Evolutionary conservation across 2,888 invertebrate species (phyloP).

Genomic region (Tolmerus cingulatus): DNA sequence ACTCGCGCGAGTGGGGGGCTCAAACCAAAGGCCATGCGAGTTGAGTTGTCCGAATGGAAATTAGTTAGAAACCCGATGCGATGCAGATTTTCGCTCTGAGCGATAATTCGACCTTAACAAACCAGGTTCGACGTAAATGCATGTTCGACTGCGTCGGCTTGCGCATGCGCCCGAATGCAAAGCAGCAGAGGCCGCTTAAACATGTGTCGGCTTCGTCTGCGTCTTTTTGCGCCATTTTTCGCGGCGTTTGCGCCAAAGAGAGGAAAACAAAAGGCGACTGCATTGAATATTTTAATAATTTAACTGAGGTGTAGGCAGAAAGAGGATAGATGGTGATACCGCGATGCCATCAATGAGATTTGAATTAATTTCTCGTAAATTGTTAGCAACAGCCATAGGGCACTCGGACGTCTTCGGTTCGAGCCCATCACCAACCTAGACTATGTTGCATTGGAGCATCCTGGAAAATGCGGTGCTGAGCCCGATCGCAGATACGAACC

Average conservation of each 20-base stretch:
- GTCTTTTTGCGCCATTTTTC: not conserved
- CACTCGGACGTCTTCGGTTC: conserved; percentile 14
- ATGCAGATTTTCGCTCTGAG: conserved; percentile 41
- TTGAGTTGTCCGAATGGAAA: conserved; percentile 42
- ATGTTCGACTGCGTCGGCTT: conserved; percentile 31
- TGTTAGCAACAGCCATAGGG: conserved; percentile 42
- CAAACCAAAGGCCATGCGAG: not conserved
- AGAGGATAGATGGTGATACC: conserved; percentile 35
- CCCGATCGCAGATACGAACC: not conserved
- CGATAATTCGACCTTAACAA: conserved; percentile 37
- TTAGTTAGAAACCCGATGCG: conserved; percentile 32
- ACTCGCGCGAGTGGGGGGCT: not conserved
- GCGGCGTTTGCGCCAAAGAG: not conserved
- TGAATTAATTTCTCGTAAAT: conserved; percentile 45
- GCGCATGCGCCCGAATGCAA: conserved; percentile 8
- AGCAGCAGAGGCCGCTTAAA: conserved; percentile 17
- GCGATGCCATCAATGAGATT: conserved; percentile 41
- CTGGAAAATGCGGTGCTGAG: not conserved
- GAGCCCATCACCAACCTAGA: not conserved
- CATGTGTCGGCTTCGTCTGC: conserved; percentile 32
- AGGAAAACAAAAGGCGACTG: not conserved
- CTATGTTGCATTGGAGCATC: not conserved
- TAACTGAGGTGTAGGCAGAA: conserved; percentile 33
- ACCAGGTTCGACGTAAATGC: conserved; percentile 31
- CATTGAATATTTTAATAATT: conserved; percentile 40